A percentile compares a stretch with the other conserved stretches of the same genome.
Conservation (phyloP, 1,140 invertebrate genomes). For the Anoplolepis gracilipes region DNA sequence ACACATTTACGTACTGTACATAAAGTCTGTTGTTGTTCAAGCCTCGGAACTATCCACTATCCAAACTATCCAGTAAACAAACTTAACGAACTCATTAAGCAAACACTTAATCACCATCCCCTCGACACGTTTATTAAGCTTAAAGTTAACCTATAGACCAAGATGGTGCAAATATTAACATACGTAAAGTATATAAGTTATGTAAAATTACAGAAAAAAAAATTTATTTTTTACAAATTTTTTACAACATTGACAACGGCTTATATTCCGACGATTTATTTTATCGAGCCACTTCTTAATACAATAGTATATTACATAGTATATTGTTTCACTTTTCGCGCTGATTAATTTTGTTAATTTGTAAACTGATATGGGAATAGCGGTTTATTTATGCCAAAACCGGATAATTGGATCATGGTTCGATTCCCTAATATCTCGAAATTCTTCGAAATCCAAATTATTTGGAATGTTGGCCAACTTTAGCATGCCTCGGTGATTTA, state of each 20-base stretch:
- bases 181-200: conserved; percentile 7
- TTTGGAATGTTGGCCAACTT: conserved; percentile 22
- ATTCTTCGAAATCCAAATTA: conserved; percentile 37
- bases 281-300: neutral
- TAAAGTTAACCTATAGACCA: conserved; percentile 25
- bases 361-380: neutral
- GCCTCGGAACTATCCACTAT: conserved; percentile 37
- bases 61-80: conserved; percentile 52
- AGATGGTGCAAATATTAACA: conserved; percentile 45
- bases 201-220: neutral
- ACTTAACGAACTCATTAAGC: conserved; percentile 51
- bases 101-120: conserved; percentile 55
- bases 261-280: neutral
- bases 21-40: conserved; percentile 44
- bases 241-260: neutral
- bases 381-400: conserved; percentile 7
- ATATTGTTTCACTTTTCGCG: neutral
- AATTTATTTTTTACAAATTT: neutral
- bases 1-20: conserved; percentile 26
- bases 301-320: too few species aligned
- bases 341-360: neutral
- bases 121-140: conserved; percentile 40
- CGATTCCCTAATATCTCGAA: conserved; percentile 20
- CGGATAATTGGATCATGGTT: neutral
- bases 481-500: neutral